These are phyloP conservation scores for Xestobium rufovillosum DNA, from an alignment of 2,888 invertebrate species.

Conservation along the genomic window DNA sequence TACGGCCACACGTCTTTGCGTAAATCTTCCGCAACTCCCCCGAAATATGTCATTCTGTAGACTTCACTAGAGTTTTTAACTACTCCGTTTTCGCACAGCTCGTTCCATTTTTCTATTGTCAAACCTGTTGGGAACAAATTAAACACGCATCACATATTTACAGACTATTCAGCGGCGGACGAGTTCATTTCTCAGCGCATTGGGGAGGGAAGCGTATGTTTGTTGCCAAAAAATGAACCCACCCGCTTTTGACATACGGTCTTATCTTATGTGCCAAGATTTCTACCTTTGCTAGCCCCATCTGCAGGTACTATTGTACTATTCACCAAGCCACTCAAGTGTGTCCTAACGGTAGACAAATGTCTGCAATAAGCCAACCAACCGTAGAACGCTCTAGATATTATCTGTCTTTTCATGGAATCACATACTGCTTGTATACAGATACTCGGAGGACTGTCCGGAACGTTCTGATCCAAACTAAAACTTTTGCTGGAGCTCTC, in stretches of 20 bases:
- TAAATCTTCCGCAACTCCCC: conserved; percentile 74
- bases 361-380: conserved; percentile 94
- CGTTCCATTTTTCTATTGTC: conserved; percentile 68
- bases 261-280: not conserved
- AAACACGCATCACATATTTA: too few species aligned
- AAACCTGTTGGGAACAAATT: conserved; percentile 44
- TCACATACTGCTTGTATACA: conserved; percentile 67
- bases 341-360: conserved; percentile 84
- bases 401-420: conserved; percentile 91
- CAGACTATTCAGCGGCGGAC: too few species aligned
- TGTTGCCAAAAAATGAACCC: not conserved
- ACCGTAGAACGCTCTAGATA: conserved; percentile 92
- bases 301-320: conserved; percentile 61
- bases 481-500: conserved; percentile 53
- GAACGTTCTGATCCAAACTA: conserved; percentile 46
- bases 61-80: conserved; percentile 63
- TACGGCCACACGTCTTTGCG: conserved; percentile 83
- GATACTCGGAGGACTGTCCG: conserved; percentile 40
- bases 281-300: conserved; percentile 50
- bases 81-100: conserved; percentile 56
- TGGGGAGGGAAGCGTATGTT: too few species aligned
- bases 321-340: conserved; percentile 82
- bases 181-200: too few species aligned
- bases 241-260: not conserved
- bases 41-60: conserved; percentile 77